A percentile compares a stretch with the other conserved stretches of the same genome.
These are phyloP conservation scores for Erinaceus europaeus DNA, from an alignment of 2,113 vertebrate genomes.

Conservation along the genomic window DNA sequence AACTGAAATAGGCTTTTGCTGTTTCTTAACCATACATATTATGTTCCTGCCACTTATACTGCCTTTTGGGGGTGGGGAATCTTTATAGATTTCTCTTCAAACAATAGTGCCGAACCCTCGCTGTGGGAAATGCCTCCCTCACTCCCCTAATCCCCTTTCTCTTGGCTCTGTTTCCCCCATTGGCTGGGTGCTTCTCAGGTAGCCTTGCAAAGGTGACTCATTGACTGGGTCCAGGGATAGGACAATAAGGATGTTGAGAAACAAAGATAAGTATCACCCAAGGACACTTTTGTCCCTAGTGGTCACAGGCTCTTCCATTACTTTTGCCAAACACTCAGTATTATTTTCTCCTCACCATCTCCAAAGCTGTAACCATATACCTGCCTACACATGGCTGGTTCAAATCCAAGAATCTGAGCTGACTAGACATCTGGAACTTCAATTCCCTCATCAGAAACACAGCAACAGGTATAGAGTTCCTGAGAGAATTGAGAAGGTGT, in stretches of 20 bases:
- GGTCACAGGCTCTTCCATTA: not conserved
- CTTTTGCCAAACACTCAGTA: not conserved
- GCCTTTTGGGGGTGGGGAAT: not conserved
- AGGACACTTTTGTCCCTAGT: not conserved
- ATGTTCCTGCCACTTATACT: slow-evolving; percentile 49
- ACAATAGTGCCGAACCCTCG: not conserved
- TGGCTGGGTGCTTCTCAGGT: not conserved
- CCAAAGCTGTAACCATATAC: too few species aligned
- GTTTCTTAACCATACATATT: slow-evolving; percentile 33
- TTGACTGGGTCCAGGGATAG: not conserved
- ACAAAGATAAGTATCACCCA: not conserved
- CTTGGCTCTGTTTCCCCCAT: not conserved
- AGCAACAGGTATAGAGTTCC: not conserved
- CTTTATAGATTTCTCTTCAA: slow-evolving; percentile 40
- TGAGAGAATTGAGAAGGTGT: not conserved
- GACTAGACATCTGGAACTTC: too few species aligned
- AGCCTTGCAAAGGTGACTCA: not conserved
- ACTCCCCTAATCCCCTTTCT: not conserved
- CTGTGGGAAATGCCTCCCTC: slow-evolving; percentile 43
- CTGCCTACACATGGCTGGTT: not conserved
- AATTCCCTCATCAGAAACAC: not conserved
- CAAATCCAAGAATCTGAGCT: not conserved
- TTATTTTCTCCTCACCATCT: not conserved
- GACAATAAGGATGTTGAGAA: not conserved
- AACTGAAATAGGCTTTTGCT: too few species aligned